Conservation (phyloP, 1,140 invertebrate species). For the Drosophila orosa region DNA sequence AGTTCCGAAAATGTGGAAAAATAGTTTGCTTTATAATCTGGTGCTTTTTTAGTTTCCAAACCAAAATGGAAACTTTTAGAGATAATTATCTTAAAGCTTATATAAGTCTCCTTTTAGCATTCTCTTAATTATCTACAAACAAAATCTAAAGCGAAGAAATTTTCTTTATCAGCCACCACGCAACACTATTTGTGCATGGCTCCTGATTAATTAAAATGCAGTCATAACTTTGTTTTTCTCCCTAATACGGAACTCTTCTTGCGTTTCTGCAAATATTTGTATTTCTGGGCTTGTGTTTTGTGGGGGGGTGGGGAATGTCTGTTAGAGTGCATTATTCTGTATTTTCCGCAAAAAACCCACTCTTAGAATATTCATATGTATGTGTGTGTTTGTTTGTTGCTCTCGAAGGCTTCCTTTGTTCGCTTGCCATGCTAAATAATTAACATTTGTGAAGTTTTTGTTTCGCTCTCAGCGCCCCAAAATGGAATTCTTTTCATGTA, state of each 20-base stretch:
- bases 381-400: constrained; percentile 18
- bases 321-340: constrained; percentile 37
- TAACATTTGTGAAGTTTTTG: constrained; percentile 48
- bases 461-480: constrained; percentile 25
- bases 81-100: background rate
- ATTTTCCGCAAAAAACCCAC: background rate
- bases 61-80: background rate
- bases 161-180: background rate
- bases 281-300: background rate
- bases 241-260: constrained; percentile 12
- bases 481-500: constrained; percentile 43
- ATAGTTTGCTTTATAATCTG: constrained; percentile 1
- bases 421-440: constrained; percentile 39
- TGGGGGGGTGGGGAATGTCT: background rate
- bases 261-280: constrained; percentile 19
- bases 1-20: constrained; percentile 5
- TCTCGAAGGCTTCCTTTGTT: constrained; percentile 31
- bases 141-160: background rate
- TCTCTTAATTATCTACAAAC: background rate
- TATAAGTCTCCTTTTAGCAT: background rate
- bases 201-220: constrained; percentile 41
- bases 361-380: background rate
- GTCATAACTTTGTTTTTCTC: constrained; percentile 18
- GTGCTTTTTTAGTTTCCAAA: background rate
- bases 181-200: background rate